Evolutionary conservation across 1,140 invertebrate genomes (phyloP), one percentile per base, ranked within the genome.

Genomic region (Drosophila novamexicana): DNA sequence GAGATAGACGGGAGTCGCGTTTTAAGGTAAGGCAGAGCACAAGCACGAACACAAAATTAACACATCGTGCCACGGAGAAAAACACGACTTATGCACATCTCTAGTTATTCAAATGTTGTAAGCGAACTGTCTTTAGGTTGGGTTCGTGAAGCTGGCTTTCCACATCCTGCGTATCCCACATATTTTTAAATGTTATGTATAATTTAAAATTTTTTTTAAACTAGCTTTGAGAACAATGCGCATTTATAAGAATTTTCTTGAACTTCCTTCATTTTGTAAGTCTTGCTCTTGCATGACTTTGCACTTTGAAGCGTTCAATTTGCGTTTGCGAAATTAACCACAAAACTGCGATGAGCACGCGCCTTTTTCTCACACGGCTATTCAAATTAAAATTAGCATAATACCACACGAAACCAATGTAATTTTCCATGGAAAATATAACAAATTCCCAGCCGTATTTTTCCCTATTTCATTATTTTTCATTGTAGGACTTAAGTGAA

Each of bases 311-410:
- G 47, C 45, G 54, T 59, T 67, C 40, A 53, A 62, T 32, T 37
- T 57, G 54, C 40, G 37, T 32, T 52, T 72, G 62, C 69, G 64
- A 73, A 73, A 67, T 59, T 53, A 73, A 44, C 29, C 64, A 58
- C 56, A 49, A 49, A 62, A 62, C 57, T 62, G 65, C 36, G 68
- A 34, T 64, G 45, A 82, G 83, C 82, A 82, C 82, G 71, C 81
- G 83, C 63, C 83, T 74, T 86, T 83, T 88, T 88, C 84, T 88
- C 84, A 50, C 84, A 88, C 72, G 79, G 73, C 69, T 62, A 74
- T 54, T 79, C 83, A 88, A 88, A 88, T 88, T 88, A 83, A 88
- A 88, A 88, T 88, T 88, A 79, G 77, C 83, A 88, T 88, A 88
- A 79, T 72, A 53, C 49, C 50, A 61, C 52, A 76, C 52, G 65